Percentiles rank a stretch among this genome's conserved stretches.
Conservation (phyloP, 2,888 invertebrate species). For the Oscheius sp. region DNA sequence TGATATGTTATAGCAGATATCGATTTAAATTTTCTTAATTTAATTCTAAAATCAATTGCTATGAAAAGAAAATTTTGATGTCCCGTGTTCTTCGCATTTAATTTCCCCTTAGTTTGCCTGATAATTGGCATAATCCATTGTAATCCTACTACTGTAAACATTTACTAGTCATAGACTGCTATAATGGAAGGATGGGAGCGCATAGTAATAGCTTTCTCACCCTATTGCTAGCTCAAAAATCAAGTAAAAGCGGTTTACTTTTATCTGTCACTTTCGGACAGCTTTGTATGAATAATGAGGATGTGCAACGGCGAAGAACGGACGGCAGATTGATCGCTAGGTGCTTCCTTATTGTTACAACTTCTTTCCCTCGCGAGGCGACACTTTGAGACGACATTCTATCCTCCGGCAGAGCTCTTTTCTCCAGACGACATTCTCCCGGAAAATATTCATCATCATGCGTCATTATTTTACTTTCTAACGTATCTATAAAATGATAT, state of each 20-base stretch:
- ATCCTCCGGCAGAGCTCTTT: conserved; percentile 17
- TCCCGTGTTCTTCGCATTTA: not conserved
- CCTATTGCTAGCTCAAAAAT: too few species aligned
- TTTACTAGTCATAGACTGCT: not conserved
- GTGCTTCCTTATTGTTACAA: conserved; percentile 30
- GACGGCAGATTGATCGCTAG: conserved; percentile 26
- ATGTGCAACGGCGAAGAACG: conserved; percentile 14
- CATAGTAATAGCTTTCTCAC: too few species aligned
- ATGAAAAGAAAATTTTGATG: not conserved
- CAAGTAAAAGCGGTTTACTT: conserved; percentile 8
- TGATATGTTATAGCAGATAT: too few species aligned
- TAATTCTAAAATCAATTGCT: too few species aligned
- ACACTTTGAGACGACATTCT: conserved; percentile 28
- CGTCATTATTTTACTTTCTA: too few species aligned
- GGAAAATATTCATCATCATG: too few species aligned
- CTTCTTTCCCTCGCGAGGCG: conserved; percentile 19
- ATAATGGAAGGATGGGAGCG: not conserved
- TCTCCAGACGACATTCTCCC: too few species aligned
- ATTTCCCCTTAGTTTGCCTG: not conserved
- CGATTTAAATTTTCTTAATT: too few species aligned
- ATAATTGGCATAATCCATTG: not conserved
- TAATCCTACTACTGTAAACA: not conserved
- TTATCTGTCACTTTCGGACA: conserved; percentile 5
- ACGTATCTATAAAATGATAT: too few species aligned
- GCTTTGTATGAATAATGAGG: conserved; percentile 12